These are phyloP conservation scores for Agonopterix heracliana DNA, from an alignment of 2,888 invertebrate genomes.

Conservation along the genomic window DNA sequence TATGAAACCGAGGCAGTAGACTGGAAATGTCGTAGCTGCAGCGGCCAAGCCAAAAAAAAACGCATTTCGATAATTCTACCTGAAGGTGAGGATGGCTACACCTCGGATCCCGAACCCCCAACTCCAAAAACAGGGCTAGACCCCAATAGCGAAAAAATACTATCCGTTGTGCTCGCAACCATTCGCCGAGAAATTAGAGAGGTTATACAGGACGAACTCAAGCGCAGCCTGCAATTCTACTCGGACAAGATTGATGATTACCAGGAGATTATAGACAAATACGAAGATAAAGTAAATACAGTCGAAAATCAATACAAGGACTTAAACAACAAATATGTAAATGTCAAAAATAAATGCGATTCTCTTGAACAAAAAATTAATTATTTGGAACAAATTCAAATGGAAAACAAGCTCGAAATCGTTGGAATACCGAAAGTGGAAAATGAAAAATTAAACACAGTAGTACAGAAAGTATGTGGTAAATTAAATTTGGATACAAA, in stretches of 20 bases:
- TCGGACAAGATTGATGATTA: constrained; percentile 9
- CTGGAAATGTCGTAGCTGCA: constrained; percentile 4
- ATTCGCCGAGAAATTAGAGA: constrained; percentile 2
- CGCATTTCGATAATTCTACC: not conserved
- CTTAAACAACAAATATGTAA: too few relatives aligned
- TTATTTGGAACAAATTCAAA: too few relatives aligned
- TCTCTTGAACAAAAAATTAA: too few relatives aligned
- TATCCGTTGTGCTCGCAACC: not conserved
- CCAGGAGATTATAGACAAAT: constrained; percentile 4
- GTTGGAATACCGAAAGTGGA: too few relatives aligned
- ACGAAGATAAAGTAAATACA: constrained; percentile 8
- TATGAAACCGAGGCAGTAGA: constrained; percentile 1
- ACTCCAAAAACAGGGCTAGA: not conserved
- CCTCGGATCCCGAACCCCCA: not conserved
- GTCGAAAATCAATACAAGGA: constrained; percentile 13
- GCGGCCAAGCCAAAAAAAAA: not conserved
- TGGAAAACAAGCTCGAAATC: too few relatives aligned
- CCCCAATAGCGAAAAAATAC: not conserved
- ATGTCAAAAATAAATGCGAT: too few relatives aligned
- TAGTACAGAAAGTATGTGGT: too few relatives aligned
- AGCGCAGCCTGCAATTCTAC: constrained; percentile 5
- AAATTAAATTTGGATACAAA: too few relatives aligned
- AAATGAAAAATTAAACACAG: too few relatives aligned
- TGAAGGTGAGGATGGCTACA: not conserved
- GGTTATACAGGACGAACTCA: not conserved